Evolutionary conservation across 2,113 vertebrate species (phyloP).

Genomic region (Lichenostomus cassidix): DNA sequence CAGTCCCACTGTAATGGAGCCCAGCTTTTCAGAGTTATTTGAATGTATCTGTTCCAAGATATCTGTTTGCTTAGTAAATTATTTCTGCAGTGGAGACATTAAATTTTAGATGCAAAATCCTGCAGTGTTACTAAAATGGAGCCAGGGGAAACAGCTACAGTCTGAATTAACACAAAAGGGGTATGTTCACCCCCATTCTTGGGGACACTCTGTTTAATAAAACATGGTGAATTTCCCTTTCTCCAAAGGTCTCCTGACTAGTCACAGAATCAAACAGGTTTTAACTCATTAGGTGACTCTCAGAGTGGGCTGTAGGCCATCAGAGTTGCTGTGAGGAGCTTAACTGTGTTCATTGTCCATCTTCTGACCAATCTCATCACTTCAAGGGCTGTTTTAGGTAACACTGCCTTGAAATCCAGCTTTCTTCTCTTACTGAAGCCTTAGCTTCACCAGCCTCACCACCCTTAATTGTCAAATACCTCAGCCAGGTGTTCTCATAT

Average conservation of each 20-base stretch:
- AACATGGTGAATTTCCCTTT: background rate
- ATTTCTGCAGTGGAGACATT: background rate
- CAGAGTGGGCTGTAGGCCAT: background rate
- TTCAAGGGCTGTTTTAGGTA: background rate
- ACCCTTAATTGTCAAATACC: background rate
- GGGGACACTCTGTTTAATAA: background rate
- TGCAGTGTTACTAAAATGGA: background rate
- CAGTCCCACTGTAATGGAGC: background rate
- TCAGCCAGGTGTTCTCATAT: background rate
- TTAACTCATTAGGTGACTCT: background rate
- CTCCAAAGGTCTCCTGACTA: background rate
- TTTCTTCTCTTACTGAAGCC: background rate
- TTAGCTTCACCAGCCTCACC: background rate
- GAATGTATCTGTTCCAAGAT: background rate
- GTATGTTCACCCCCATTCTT: background rate
- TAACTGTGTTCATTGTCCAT: background rate
- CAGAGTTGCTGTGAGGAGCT: background rate
- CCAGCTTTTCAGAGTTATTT: background rate
- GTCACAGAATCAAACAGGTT: background rate
- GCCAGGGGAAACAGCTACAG: background rate
- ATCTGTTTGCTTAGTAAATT: background rate
- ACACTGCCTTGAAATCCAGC: background rate
- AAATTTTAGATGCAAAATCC: background rate
- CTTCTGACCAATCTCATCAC: background rate
- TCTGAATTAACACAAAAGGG: background rate